Evolutionary conservation across 2,888 invertebrate genomes (phyloP).

Genomic region (Perdita meconis): DNA sequence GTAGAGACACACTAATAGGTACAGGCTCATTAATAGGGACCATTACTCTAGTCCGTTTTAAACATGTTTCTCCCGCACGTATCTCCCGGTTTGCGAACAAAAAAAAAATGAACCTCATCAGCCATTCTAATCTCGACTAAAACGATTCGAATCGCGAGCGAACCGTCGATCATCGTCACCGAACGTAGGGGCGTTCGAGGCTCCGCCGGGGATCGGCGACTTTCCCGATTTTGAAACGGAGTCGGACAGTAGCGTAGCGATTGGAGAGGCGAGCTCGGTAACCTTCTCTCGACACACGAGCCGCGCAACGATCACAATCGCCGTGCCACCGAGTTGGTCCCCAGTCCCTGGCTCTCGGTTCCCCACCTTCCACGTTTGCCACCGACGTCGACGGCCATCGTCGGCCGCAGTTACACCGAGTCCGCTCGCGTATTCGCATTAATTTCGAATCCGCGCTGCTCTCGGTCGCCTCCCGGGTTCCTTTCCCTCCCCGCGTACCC

Average conservation of each 20-base stretch:
- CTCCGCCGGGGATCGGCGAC: constrained; percentile 39
- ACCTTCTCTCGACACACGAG: constrained; percentile 56
- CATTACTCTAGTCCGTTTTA: no score
- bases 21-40: no score
- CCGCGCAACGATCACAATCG: constrained; percentile 62
- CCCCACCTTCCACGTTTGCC: constrained; percentile 67
- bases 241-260: constrained; percentile 59
- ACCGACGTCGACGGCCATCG: constrained; percentile 76
- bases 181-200: constrained; percentile 27
- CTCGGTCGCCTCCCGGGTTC: constrained; percentile 26
- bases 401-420: constrained; percentile 83
- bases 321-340: constrained; percentile 61
- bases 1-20: no score
- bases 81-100: no score
- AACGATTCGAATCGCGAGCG: no score
- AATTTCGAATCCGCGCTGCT: constrained; percentile 72
- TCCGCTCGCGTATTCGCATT: constrained; percentile 83
- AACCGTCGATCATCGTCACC: neutral
- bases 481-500: neutral
- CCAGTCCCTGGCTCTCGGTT: constrained; percentile 66
- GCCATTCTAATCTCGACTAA: no score
- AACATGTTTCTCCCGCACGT: no score
- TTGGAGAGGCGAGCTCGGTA: constrained; percentile 33
- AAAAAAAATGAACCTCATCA: no score
- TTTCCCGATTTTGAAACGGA: constrained; percentile 75